These are phyloP conservation scores for Tromatobia lineatoria DNA, from an alignment of 2,888 invertebrate genomes.

Conservation along the genomic window DNA sequence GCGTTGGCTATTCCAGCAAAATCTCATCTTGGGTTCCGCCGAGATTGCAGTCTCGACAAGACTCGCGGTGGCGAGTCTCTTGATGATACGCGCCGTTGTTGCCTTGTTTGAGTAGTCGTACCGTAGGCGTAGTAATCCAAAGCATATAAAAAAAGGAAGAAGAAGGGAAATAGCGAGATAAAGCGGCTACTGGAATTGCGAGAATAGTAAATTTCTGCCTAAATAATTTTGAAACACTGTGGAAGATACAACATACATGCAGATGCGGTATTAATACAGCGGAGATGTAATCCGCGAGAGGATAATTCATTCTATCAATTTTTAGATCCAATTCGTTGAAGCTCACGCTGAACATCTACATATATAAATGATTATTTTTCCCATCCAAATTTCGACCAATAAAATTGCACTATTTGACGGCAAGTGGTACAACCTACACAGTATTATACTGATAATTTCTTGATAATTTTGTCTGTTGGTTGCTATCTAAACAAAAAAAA, in stretches of 20 bases:
- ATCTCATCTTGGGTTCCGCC: constrained; percentile 72
- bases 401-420: no score
- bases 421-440: no score
- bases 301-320: background rate
- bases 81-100: constrained; percentile 23
- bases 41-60: constrained; percentile 68
- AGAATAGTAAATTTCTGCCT: background rate
- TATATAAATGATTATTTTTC: no score
- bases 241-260: background rate
- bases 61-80: constrained; percentile 1
- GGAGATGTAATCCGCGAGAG: background rate
- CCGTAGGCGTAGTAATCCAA: no score
- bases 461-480: no score
- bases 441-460: no score
- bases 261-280: background rate
- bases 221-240: background rate
- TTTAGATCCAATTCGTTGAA: background rate
- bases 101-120: constrained; percentile 4
- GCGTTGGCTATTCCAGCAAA: constrained; percentile 41
- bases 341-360: background rate
- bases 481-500: no score
- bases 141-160: background rate
- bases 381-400: no score
- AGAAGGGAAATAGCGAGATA: background rate
- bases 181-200: background rate